Evolutionary conservation across 2,113 vertebrate species (phyloP).

Genomic region (Ellobius talpinus): DNA sequence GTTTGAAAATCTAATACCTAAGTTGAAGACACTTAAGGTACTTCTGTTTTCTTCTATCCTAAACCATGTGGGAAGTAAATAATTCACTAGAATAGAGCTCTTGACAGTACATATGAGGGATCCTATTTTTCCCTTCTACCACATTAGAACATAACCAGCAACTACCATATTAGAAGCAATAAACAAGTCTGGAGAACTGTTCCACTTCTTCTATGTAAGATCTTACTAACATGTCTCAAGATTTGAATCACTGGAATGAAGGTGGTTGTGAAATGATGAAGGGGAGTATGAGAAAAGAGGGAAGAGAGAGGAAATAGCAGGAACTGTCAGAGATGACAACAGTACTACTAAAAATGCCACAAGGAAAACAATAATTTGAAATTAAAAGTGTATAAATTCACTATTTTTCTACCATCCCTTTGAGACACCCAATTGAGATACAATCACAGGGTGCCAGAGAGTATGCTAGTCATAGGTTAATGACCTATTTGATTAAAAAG

Average conservation of each 20-base stretch:
- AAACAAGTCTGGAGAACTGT: not conserved
- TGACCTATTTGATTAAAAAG: not conserved
- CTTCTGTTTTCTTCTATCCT: not conserved
- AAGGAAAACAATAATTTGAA: conserved; percentile 23
- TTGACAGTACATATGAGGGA: not conserved
- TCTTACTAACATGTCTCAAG: not conserved
- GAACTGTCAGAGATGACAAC: not conserved
- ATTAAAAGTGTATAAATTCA: not conserved
- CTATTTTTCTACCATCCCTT: not conserved
- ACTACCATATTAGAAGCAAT: not conserved
- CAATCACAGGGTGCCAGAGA: not conserved
- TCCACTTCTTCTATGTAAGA: not conserved
- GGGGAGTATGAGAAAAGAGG: not conserved
- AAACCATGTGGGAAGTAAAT: not conserved
- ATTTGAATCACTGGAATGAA: not conserved
- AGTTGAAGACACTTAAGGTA: not conserved
- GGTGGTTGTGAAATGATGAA: not conserved
- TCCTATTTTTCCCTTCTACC: not conserved
- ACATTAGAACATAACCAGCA: not conserved
- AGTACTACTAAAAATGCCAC: not conserved
- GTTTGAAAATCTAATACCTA: not conserved
- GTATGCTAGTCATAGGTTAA: not conserved
- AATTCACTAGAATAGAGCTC: not conserved
- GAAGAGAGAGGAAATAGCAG: not conserved
- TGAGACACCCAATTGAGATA: not conserved